A percentile compares a stretch with the other conserved stretches of the same genome.
Conservation (phyloP, 1,140 invertebrate genomes). For the Protaetia brevitarsis region DNA sequence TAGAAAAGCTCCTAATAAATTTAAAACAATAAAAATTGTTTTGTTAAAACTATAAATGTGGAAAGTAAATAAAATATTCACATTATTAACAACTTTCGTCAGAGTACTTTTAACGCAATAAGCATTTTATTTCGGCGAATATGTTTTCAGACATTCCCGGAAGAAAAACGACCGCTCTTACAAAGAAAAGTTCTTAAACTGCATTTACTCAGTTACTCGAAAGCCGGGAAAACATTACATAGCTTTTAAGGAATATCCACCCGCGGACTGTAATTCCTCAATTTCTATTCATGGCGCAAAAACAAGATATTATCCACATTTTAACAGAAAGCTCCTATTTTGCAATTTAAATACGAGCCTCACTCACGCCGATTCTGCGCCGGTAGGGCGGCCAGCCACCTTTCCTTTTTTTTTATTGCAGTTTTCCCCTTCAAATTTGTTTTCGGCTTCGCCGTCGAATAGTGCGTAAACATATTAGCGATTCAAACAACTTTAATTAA, state of each 20-base stretch:
- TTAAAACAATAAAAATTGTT: too few relatives aligned
- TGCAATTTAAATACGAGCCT: conserved; percentile 31
- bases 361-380: background rate
- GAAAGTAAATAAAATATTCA: too few relatives aligned
- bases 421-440: background rate
- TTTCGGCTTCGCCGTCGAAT: background rate
- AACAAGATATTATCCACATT: conserved; percentile 35
- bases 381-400: background rate
- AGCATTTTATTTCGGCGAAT: background rate
- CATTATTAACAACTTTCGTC: too few relatives aligned
- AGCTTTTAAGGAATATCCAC: background rate
- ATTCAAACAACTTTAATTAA: conserved; percentile 10
- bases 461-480: conserved; percentile 11
- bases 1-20: too few relatives aligned
- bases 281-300: conserved; percentile 37
- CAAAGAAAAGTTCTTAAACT: background rate
- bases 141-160: background rate
- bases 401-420: background rate
- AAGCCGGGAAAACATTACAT: background rate
- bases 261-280: conserved; percentile 28
- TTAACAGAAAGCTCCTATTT: conserved; percentile 31
- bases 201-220: background rate
- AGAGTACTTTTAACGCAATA: too few relatives aligned
- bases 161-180: background rate
- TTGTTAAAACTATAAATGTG: too few relatives aligned